Base-by-base conservation (phyloP, 2,888 invertebrate genomes). In the Cataglyphis albicans region DNA sequence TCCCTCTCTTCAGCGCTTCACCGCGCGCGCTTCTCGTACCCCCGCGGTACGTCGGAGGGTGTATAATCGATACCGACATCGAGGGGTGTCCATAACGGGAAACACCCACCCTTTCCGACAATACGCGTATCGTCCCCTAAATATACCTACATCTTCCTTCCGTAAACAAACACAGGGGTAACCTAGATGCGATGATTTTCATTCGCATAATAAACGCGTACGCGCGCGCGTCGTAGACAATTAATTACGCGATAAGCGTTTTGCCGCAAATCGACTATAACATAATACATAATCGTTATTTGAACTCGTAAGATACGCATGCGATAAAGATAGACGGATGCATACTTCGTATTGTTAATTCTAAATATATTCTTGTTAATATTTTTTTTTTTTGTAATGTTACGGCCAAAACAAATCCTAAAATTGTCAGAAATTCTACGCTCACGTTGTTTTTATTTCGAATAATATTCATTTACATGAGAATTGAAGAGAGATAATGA, bases 1-100 rank as follows among this genome's bases (percentile, higher is more conserved):
- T 89, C 88, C 89, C 86, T 88, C 52, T 52, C 52, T 52, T 52
- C 87, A 89, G 86, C 90, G 88, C 90, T 76, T 55, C 76, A 82
- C 87, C 88, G 57, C 81, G 83, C 67, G 75, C 84, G 84, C 84
- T 85, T 88, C 75, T 88, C 75, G 81, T 84, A 80, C 78, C 75
- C 73, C 76, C 64, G 52, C 83, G 81, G 73, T 41, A 67, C 74
- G 48, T 67, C 73, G 68, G 88, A 88, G 91, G 90, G 92, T 93
- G 92, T 92, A 93, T 93, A 93, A 93, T 93, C 93, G 93, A 93
- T 93, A 93, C 88, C 88, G 90, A 90, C 91, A 90, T 91, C 88
- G 89, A 90, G 92, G 92, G 92, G 90, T 89, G 91, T 91, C 85
- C 85, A 89, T 91, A 91, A 91, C 91, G 88, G 91, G 90, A 91